Conservation (phyloP, 2,888 invertebrate species). For the Belgica antarctica region DNA sequence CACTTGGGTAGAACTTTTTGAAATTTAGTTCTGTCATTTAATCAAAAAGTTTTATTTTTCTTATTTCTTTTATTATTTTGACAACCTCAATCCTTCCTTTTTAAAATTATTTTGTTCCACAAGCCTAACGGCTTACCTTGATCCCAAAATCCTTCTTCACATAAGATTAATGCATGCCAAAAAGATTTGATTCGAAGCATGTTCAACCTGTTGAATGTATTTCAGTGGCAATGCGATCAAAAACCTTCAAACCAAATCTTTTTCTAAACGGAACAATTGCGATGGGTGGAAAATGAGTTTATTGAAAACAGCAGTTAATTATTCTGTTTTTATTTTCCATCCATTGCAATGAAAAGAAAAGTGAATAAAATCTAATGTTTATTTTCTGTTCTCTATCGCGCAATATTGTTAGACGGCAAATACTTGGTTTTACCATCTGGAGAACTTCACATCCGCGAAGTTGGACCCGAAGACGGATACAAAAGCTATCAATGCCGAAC, state of each 20-base stretch:
- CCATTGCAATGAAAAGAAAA: background rate
- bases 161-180: conserved; percentile 56
- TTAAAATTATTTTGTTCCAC: conserved; percentile 56
- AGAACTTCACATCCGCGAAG: conserved; percentile 92
- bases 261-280: background rate
- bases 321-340: no score
- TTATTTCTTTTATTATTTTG: conserved; percentile 35
- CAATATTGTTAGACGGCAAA: conserved; percentile 91
- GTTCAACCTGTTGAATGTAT: background rate
- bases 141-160: conserved; percentile 59
- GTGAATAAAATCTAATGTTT: background rate
- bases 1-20: background rate
- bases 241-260: no score
- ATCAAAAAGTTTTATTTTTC: conserved; percentile 19
- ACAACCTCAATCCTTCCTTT: conserved; percentile 20
- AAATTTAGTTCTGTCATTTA: background rate
- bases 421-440: conserved; percentile 92
- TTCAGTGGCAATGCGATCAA: no score
- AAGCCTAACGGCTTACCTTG: conserved; percentile 62
- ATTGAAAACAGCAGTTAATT: no score
- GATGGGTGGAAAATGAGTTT: background rate
- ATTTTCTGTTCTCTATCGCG: background rate
- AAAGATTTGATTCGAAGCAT: background rate
- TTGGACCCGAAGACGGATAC: conserved; percentile 90
- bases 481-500: conserved; percentile 93